These are phyloP conservation scores for Saturnia japonica DNA, from an alignment of 2,888 invertebrate species.

Conservation along the genomic window DNA sequence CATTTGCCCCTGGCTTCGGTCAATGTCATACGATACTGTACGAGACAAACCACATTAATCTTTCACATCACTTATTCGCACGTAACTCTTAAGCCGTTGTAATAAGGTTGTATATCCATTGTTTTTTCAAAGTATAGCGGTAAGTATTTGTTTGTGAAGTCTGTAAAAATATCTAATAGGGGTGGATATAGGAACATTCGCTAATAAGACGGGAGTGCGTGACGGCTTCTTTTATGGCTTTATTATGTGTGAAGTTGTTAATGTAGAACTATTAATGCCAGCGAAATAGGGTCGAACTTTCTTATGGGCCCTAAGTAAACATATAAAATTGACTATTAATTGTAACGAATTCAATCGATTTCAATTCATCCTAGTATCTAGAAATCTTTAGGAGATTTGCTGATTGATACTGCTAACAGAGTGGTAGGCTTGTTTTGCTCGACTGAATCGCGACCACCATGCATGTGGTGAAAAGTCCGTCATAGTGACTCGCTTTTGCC, in stretches of 20 bases:
- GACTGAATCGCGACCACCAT: too few relatives aligned
- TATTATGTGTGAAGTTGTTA: slow-evolving; percentile 39
- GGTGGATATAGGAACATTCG: slow-evolving; percentile 46
- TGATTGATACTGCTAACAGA: too few relatives aligned
- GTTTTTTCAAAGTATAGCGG: neutral
- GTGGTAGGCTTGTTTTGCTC: too few relatives aligned
- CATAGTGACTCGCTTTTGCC: too few relatives aligned
- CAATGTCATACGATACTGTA: slow-evolving; percentile 51
- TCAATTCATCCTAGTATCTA: neutral
- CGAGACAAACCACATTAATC: slow-evolving; percentile 24
- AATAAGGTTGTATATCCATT: slow-evolving; percentile 22
- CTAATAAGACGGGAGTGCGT: slow-evolving; percentile 38
- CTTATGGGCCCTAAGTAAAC: neutral
- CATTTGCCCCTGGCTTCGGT: slow-evolving; percentile 49
- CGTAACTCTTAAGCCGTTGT: neutral
- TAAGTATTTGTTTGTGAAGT: slow-evolving; percentile 29
- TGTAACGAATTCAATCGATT: slow-evolving; percentile 1
- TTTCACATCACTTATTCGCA: neutral
- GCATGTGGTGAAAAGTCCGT: too few relatives aligned
- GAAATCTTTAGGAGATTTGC: neutral
- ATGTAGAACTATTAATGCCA: slow-evolving; percentile 8
- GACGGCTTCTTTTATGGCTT: slow-evolving; percentile 40
- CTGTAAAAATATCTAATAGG: slow-evolving; percentile 50
- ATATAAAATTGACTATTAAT: neutral
- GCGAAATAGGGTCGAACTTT: slow-evolving; percentile 2